Evolutionary conservation across 1,140 invertebrate species (phyloP).

Genomic region (Dendrolimus kikuchii): DNA sequence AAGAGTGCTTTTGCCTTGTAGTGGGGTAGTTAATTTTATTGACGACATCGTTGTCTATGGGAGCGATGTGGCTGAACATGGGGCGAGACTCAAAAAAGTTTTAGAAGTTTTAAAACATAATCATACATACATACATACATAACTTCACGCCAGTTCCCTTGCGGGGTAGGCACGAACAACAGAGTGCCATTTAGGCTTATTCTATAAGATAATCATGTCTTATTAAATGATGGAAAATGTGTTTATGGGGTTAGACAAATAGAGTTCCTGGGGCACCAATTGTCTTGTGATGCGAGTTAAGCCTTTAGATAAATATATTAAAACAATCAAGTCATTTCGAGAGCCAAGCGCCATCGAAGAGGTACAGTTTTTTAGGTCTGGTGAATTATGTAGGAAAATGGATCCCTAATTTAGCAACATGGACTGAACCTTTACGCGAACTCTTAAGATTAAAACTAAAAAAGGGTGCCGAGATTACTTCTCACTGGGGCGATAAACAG

Average conservation of each 20-base stretch:
- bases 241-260: conserved; percentile 16
- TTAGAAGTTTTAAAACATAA: too few species aligned
- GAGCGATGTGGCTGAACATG: background rate
- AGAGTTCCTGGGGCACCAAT: conserved; percentile 31
- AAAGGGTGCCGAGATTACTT: conserved; percentile 5
- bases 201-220: too few species aligned
- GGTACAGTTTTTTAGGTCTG: conserved; percentile 38
- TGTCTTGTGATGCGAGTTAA: conserved; percentile 26
- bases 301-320: conserved; percentile 18
- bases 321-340: conserved; percentile 18
- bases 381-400: conserved; percentile 37
- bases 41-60: conserved; percentile 26
- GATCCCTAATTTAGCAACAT: conserved; percentile 34
- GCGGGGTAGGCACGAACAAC: too few species aligned
- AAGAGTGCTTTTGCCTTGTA: conserved; percentile 23
- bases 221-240: conserved; percentile 21
- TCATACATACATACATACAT: too few species aligned
- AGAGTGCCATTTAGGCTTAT: too few species aligned
- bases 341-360: conserved; percentile 26
- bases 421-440: conserved; percentile 23
- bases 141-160: too few species aligned
- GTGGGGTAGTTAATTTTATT: conserved; percentile 28
- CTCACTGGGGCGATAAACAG: conserved; percentile 11
- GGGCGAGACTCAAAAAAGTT: too few species aligned
- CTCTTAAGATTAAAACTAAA: conserved; percentile 22